These are phyloP conservation scores for Amblyornis subalaris DNA, from an alignment of 2,113 vertebrate genomes.

Conservation along the genomic window DNA sequence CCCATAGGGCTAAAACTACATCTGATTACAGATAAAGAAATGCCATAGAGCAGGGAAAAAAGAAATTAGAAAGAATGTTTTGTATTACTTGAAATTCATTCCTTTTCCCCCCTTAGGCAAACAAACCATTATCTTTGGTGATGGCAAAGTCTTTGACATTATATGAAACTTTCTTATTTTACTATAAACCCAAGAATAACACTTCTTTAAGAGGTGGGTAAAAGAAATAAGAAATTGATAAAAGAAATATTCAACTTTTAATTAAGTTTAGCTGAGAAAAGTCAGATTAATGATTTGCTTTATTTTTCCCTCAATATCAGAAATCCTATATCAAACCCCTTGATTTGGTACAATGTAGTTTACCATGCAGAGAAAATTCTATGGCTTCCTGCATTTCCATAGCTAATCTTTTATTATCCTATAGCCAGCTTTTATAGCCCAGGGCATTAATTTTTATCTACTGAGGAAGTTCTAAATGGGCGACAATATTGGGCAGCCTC, in stretches of 20 bases:
- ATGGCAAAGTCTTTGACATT: constrained; percentile 5
- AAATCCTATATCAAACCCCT: not conserved
- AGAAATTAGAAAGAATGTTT: constrained; percentile 29
- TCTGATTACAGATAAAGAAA: not conserved
- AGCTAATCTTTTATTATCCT: constrained; percentile 41
- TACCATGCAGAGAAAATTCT: constrained; percentile 12
- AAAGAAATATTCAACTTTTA: constrained; percentile 7
- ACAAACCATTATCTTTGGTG: constrained; percentile 26
- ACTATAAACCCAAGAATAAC: not conserved
- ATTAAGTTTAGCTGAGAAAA: constrained; percentile 33
- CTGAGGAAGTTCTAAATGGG: not conserved
- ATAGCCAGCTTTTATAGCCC: not conserved
- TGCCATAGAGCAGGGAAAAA: not conserved
- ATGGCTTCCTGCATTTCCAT: constrained; percentile 6
- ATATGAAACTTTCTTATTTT: not conserved
- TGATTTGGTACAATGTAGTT: constrained; percentile 39
- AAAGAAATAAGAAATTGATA: constrained; percentile 3
- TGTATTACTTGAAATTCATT: constrained; percentile 25
- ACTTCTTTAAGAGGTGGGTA: not conserved
- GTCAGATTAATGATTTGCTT: not conserved
- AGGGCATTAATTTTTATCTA: constrained; percentile 34
- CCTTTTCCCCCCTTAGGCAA: not conserved
- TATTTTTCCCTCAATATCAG: constrained; percentile 31
- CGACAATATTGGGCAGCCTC: not conserved
- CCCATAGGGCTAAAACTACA: not conserved